phyloP scores from a whole-genome alignment of 2,113 vertebrate species.

The Dromas ardeola region DNA sequence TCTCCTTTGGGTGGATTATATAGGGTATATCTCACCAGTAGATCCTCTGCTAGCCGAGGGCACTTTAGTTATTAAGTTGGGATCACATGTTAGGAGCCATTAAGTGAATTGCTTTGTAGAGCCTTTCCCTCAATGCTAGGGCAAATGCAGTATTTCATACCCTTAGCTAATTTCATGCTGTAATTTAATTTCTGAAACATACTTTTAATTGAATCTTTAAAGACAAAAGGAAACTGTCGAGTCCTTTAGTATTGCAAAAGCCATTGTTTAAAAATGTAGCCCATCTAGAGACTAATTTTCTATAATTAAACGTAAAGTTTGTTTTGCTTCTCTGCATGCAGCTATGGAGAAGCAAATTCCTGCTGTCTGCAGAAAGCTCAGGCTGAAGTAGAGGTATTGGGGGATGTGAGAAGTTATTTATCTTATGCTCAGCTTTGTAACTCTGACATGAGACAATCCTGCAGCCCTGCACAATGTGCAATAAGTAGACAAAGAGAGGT shows the following conservation, averaged over 20 bases:
- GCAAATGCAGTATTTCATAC: constrained; percentile 74
- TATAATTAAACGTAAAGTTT: constrained; percentile 48
- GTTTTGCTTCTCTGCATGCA: background rate
- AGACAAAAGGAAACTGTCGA: constrained; percentile 62
- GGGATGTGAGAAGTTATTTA: background rate
- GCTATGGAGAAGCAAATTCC: background rate
- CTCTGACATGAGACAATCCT: background rate
- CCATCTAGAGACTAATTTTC: constrained; percentile 31
- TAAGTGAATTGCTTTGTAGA: constrained; percentile 80
- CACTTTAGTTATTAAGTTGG: constrained; percentile 80
- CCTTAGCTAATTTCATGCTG: constrained; percentile 75
- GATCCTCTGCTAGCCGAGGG: constrained; percentile 72
- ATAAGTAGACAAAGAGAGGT: background rate
- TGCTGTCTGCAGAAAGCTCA: background rate
- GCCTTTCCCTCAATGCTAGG: constrained; percentile 68
- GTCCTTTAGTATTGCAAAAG: constrained; percentile 28
- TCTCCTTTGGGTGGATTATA: constrained; percentile 63
- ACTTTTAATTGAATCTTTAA: constrained; percentile 73
- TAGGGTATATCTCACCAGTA: constrained; percentile 57
- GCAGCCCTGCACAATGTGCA: background rate
- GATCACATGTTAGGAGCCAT: constrained; percentile 76
- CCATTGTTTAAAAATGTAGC: constrained; percentile 42
- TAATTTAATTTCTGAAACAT: constrained; percentile 79
- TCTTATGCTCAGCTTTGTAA: background rate
- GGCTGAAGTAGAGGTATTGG: background rate